Conservation (phyloP, 2,113 vertebrate genomes). For the Protobothrops flavoviridis region DNA sequence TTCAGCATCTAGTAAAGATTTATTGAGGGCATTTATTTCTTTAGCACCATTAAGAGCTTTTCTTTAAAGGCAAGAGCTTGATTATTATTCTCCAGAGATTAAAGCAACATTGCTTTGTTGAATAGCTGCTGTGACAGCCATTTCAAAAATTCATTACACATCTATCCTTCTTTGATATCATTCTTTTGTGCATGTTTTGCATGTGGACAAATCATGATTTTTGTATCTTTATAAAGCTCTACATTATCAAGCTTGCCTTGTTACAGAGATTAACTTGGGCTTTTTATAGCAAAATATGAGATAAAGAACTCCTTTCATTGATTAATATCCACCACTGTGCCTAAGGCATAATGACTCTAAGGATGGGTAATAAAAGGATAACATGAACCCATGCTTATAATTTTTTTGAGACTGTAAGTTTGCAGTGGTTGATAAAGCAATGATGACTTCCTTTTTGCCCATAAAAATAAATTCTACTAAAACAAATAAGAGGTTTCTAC, state of each 20-base stretch:
- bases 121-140: conserved; percentile 48
- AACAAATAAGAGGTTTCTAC: neutral
- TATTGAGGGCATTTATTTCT: neutral
- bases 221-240: conserved; percentile 8
- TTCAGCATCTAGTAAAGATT: neutral
- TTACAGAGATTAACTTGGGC: neutral
- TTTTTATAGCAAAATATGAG: conserved; percentile 16
- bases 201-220: conserved; percentile 21
- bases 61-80: conserved; percentile 53
- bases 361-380: neutral
- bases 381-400: neutral
- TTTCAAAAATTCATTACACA: conserved; percentile 25
- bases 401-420: neutral
- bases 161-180: conserved; percentile 6
- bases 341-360: neutral
- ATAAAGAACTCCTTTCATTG: neutral
- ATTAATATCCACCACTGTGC: neutral
- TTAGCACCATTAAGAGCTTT: neutral
- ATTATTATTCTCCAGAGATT: conserved; percentile 52
- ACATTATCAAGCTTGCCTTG: neutral
- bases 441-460: neutral
- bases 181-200: neutral
- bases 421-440: neutral
- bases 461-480: neutral
- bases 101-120: conserved; percentile 33